Conservation (phyloP, 2,888 invertebrate genomes). For the Cephus runcator region DNA sequence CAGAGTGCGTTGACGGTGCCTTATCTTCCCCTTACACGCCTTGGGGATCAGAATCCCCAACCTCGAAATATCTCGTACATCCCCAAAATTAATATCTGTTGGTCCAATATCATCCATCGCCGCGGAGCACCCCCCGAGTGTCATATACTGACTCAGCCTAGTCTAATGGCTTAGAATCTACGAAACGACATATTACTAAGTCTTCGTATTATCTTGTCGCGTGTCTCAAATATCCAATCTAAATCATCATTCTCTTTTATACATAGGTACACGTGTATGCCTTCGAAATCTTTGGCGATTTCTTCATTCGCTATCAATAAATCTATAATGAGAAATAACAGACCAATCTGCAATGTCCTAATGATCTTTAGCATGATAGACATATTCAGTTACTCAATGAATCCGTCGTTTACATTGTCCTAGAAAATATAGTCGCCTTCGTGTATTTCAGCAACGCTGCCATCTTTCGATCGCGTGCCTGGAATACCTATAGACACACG, state of each 20-base stretch:
- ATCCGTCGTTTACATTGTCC: not conserved
- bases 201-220: not conserved
- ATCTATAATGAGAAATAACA: not conserved
- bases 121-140: conserved; percentile 21
- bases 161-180: not conserved
- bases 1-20: conserved; percentile 50
- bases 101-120: conserved; percentile 58
- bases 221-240: not conserved
- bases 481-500: not conserved
- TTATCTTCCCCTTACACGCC: conserved; percentile 62
- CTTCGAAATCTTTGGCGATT: not conserved
- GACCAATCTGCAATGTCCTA: not conserved
- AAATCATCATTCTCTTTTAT: not conserved
- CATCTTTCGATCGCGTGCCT: not conserved
- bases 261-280: not conserved
- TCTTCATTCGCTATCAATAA: not conserved
- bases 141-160: not conserved
- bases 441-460: not conserved
- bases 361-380: not conserved
- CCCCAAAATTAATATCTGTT: conserved; percentile 63
- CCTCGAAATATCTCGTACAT: conserved; percentile 59
- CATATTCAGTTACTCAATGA: not conserved
- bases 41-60: conserved; percentile 50
- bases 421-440: not conserved
- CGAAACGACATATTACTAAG: not conserved